phyloP scores from a whole-genome alignment of 2,113 vertebrate species.

The Rallus limicola region DNA sequence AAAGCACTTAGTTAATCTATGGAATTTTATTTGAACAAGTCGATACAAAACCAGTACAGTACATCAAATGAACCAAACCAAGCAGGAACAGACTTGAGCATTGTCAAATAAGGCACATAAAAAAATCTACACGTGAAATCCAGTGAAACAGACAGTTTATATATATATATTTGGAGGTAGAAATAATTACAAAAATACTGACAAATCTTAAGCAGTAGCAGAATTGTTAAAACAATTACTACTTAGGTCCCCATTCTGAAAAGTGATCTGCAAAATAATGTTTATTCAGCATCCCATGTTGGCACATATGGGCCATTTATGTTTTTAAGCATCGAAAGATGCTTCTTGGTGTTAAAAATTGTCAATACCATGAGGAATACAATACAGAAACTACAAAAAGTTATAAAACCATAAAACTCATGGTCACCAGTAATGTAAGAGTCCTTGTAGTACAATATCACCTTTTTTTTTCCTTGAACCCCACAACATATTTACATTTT shows the following conservation, averaged over 20 bases:
- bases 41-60: constrained; percentile 67
- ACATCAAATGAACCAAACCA: constrained; percentile 64
- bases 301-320: constrained; percentile 50
- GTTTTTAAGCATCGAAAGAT: constrained; percentile 62
- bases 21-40: constrained; percentile 67
- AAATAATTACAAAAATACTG: constrained; percentile 88
- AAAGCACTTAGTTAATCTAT: background rate
- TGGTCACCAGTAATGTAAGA: constrained; percentile 60
- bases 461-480: constrained; percentile 19
- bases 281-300: constrained; percentile 63
- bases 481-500: constrained; percentile 50
- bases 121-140: constrained; percentile 75
- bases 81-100: constrained; percentile 64
- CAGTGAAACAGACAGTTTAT: constrained; percentile 79
- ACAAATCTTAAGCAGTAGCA: constrained; percentile 78
- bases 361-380: constrained; percentile 66
- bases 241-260: constrained; percentile 74
- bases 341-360: constrained; percentile 62
- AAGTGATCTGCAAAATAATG: constrained; percentile 70
- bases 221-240: constrained; percentile 76
- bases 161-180: constrained; percentile 81
- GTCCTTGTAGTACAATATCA: constrained; percentile 63
- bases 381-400: constrained; percentile 74
- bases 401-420: constrained; percentile 73
- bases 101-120: constrained; percentile 84